Evolutionary conservation across 1,140 invertebrate species (phyloP).

Genomic region (Leptopilina boulardi): DNA sequence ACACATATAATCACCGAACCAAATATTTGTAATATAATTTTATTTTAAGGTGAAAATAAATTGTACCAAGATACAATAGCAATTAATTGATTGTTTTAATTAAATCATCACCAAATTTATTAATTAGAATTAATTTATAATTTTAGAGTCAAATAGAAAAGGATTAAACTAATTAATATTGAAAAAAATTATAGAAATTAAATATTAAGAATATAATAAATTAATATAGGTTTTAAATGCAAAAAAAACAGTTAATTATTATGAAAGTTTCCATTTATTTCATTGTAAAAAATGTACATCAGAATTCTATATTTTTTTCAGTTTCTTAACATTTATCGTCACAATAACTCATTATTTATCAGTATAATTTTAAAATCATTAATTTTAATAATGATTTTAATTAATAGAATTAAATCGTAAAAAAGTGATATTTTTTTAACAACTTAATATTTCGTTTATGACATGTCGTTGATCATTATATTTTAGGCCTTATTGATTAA

Average conservation of each 20-base stretch:
- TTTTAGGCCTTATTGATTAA: not conserved
- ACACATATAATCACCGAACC: slow-evolving; percentile 17
- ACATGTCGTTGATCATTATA: not conserved
- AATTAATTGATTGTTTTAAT: no score
- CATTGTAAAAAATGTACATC: not conserved
- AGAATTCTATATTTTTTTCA: not conserved
- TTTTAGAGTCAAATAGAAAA: no score
- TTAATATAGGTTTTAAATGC: not conserved
- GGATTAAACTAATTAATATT: not conserved
- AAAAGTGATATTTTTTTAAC: not conserved
- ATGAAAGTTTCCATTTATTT: not conserved
- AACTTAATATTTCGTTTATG: not conserved
- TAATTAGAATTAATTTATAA: no score
- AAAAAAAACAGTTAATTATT: not conserved
- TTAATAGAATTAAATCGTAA: not conserved
- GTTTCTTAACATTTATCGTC: slow-evolving; percentile 10
- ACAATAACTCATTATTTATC: not conserved
- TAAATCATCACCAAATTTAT: no score
- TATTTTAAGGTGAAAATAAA: slow-evolving; percentile 22
- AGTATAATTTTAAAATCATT: not conserved
- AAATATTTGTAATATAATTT: slow-evolving; percentile 29
- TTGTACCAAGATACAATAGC: not conserved
- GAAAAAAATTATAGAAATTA: not conserved
- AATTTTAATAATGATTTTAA: not conserved
- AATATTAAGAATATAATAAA: not conserved